Evolutionary conservation across 1,140 invertebrate genomes (phyloP), one percentile per base, ranked within the genome.

Genomic region (Scylla paramamosain): DNA sequence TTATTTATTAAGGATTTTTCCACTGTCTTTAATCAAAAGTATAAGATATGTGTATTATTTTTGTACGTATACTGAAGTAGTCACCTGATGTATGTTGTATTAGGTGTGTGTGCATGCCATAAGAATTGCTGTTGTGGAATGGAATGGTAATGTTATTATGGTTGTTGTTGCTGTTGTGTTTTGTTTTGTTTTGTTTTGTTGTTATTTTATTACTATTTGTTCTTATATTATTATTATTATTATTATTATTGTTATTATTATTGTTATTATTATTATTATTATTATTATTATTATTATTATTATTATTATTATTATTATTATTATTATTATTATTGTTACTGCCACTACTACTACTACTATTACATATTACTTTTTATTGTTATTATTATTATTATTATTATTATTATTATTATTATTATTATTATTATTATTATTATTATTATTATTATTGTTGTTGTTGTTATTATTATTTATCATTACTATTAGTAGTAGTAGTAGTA

Each of bases 321-420:
- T 52, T 91, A 91, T 91, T 91, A 91, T 91, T 91, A 91, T 91
- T 91, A 91, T 91, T 91, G 52, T 91, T 91, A 91, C 52, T 91
- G 52, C 52, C 31, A 91, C 52, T 91, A 91, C 52, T 91, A 52
- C 48, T 52, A 28, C 16, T 91, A 59, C 52, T 91, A 59, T 91
- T n/a, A 39, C 6, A 39, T 39, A 2, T 39, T 39, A 39, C 6
- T 39, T 39, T 39, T 39, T 39, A 6, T 39, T 39, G 20, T 25
- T 67, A 67, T 8, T 67, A 67, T 16, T 59, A 91, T 48, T 91
- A 91, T 48, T 91, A 48, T 91, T 91, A 59, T 52, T 91, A 91
- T 91, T 91, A 91, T 91, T 91, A 91, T 91, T 91, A 91, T 91
- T 91, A 91, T 91, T 91, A 91, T 91, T 91, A 91, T 91, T 52